Evolutionary conservation across 2,888 invertebrate species (phyloP).

Genomic region (Trichopria drosophilae): DNA sequence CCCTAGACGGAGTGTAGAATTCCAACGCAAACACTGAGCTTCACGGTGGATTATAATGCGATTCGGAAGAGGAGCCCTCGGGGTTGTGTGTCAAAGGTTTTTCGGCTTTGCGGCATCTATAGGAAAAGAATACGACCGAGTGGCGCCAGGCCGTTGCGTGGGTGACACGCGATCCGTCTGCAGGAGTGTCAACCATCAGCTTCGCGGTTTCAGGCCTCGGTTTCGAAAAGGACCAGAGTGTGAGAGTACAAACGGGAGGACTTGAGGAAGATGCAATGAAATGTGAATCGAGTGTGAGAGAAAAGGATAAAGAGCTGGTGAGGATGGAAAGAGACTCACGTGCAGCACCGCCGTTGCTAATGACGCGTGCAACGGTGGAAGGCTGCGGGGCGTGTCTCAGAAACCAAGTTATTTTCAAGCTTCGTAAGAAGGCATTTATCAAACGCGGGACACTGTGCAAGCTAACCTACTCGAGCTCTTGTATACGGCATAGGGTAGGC

Average conservation of each 20-base stretch:
- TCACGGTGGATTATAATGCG: slow-evolving; percentile 35
- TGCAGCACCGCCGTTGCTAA: too few relatives aligned
- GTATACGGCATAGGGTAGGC: too few relatives aligned
- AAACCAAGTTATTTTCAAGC: slow-evolving; percentile 51
- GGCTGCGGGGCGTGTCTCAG: slow-evolving; percentile 44
- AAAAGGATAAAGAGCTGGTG: too few relatives aligned
- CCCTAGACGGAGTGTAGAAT: too few relatives aligned
- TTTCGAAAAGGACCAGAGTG: too few relatives aligned
- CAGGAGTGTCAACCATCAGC: slow-evolving; percentile 45
- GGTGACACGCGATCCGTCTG: slow-evolving; percentile 54
- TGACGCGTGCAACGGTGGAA: slow-evolving; percentile 39
- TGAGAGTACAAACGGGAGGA: too few relatives aligned
- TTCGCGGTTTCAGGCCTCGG: too few relatives aligned
- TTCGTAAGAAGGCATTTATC: slow-evolving; percentile 44
- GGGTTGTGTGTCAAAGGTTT: slow-evolving; percentile 35
- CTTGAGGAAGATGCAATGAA: too few relatives aligned
- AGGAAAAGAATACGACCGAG: slow-evolving; percentile 45
- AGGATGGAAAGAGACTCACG: too few relatives aligned
- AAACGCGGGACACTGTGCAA: slow-evolving; percentile 31
- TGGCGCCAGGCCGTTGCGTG: slow-evolving; percentile 51
- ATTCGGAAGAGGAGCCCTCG: slow-evolving; percentile 26
- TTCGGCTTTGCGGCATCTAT: slow-evolving; percentile 30
- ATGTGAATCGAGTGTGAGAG: too few relatives aligned
- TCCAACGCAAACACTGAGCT: too few relatives aligned
- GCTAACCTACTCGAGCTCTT: too few relatives aligned